A percentile compares a stretch with the other conserved stretches of the same genome.
Conservation (phyloP, 2,888 invertebrate species). For the Ephialtes manifestator region DNA sequence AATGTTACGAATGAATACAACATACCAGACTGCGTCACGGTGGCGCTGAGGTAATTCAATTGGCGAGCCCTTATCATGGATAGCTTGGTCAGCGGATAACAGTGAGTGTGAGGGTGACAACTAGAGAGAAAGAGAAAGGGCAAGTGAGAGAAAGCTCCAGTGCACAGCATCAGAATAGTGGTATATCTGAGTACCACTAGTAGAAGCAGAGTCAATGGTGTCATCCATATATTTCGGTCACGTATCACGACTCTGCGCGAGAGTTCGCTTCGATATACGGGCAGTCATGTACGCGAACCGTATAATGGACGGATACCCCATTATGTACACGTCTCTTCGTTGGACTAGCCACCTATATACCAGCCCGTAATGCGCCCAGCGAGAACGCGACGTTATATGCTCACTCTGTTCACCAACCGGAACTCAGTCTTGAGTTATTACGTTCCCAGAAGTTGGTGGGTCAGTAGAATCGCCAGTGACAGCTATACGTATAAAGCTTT, state of each 20-base stretch:
- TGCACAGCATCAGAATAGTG: slow-evolving; percentile 14
- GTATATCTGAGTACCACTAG: background rate
- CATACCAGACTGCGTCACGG: slow-evolving; percentile 30
- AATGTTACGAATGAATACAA: slow-evolving; percentile 63
- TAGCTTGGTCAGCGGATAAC: slow-evolving; percentile 18
- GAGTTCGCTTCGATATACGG: slow-evolving; percentile 45
- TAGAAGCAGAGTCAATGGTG: slow-evolving; percentile 59
- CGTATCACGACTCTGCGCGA: slow-evolving; percentile 57
- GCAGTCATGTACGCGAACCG: slow-evolving; percentile 41
- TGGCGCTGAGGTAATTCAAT: slow-evolving; percentile 36
- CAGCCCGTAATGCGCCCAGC: slow-evolving; percentile 14
- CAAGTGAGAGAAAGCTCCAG: slow-evolving; percentile 31
- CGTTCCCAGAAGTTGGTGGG: slow-evolving; percentile 31
- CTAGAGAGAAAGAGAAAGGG: background rate
- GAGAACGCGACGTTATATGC: slow-evolving; percentile 25
- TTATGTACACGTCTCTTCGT: slow-evolving; percentile 54
- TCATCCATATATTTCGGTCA: slow-evolving; percentile 70
- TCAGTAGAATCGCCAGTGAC: slow-evolving; percentile 5
- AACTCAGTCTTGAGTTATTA: slow-evolving; percentile 35
- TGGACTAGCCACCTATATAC: slow-evolving; percentile 21
- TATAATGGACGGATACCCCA: slow-evolving; percentile 59
- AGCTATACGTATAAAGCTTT: background rate
- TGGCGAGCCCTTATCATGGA: slow-evolving; percentile 20
- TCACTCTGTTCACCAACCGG: slow-evolving; percentile 28
- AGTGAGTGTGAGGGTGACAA: background rate